These are phyloP conservation scores for Thysanoteuthis rhombus DNA, from an alignment of 2,888 invertebrate species.

Conservation along the genomic window DNA sequence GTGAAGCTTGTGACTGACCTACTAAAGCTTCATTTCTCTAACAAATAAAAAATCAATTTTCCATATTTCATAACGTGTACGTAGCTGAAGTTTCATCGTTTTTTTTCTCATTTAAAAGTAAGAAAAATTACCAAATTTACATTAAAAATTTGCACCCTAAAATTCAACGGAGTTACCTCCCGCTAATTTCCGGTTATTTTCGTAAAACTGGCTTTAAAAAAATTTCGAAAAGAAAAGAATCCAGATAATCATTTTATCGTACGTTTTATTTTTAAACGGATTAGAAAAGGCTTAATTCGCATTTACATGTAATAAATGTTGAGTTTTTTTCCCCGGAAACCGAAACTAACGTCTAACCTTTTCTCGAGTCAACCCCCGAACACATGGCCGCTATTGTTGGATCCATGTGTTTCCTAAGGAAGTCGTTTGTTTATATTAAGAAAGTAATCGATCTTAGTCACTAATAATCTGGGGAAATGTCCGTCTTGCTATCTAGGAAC, in stretches of 20 bases:
- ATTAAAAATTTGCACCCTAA: background rate
- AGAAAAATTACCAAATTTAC: background rate
- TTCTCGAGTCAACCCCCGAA: background rate
- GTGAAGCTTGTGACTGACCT: background rate
- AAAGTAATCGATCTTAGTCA: background rate
- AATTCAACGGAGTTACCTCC: background rate
- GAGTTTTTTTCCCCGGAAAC: background rate
- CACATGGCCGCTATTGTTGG: background rate
- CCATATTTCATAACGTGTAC: background rate
- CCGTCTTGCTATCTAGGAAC: background rate
- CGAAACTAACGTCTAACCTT: background rate
- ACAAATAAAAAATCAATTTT: background rate
- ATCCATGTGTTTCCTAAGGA: background rate
- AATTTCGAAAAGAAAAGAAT: background rate
- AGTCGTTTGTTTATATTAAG: background rate
- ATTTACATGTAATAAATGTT: background rate
- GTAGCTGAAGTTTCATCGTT: background rate
- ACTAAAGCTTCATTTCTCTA: too few species aligned
- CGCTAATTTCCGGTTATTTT: background rate
- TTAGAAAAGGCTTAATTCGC: background rate
- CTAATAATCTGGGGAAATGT: background rate
- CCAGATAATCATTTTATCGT: background rate
- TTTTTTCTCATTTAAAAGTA: background rate
- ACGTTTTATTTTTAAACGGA: background rate
- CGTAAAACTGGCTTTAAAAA: background rate